These are phyloP conservation scores for Diaperis boleti DNA, from an alignment of 2,888 invertebrate species.

Conservation along the genomic window DNA sequence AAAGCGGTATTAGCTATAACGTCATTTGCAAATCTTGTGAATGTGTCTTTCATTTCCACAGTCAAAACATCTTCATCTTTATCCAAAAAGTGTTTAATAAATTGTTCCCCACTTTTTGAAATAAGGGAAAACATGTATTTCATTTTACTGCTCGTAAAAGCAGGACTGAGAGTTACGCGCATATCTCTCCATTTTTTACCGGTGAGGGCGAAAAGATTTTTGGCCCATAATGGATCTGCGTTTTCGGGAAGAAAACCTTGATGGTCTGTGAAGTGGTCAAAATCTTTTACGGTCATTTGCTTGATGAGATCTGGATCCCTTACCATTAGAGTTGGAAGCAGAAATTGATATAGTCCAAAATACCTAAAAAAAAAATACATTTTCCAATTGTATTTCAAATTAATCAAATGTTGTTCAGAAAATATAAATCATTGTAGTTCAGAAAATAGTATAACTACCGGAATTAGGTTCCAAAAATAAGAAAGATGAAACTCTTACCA, in stretches of 20 bases:
- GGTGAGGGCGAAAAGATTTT: slow-evolving; percentile 52
- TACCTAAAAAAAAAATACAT: slow-evolving; percentile 44
- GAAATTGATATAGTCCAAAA: slow-evolving; percentile 48
- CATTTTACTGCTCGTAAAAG: slow-evolving; percentile 67
- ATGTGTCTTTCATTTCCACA: slow-evolving; percentile 67
- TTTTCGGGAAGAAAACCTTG: slow-evolving; percentile 49
- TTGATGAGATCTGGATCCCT: slow-evolving; percentile 72
- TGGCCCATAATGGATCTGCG: slow-evolving; percentile 67
- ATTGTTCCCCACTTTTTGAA: slow-evolving; percentile 46
- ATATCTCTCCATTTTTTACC: slow-evolving; percentile 59
- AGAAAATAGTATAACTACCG: too few species aligned
- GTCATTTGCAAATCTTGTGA: slow-evolving; percentile 67
- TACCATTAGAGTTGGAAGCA: slow-evolving; percentile 66
- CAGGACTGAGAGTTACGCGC: slow-evolving; percentile 65
- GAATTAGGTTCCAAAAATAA: too few species aligned
- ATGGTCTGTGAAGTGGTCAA: slow-evolving; percentile 71
- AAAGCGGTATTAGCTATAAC: slow-evolving; percentile 70
- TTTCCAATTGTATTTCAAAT: too few species aligned
- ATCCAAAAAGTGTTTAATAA: slow-evolving; percentile 42
- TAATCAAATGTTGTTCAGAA: too few species aligned
- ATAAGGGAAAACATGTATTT: slow-evolving; percentile 64
- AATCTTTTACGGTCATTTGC: slow-evolving; percentile 70
- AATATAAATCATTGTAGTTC: too few species aligned
- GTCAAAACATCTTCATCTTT: slow-evolving; percentile 48
- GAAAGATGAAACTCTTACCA: too few species aligned